Base-by-base conservation (phyloP, 1,140 invertebrate species). In the Diabrotica undecimpunctata region DNA sequence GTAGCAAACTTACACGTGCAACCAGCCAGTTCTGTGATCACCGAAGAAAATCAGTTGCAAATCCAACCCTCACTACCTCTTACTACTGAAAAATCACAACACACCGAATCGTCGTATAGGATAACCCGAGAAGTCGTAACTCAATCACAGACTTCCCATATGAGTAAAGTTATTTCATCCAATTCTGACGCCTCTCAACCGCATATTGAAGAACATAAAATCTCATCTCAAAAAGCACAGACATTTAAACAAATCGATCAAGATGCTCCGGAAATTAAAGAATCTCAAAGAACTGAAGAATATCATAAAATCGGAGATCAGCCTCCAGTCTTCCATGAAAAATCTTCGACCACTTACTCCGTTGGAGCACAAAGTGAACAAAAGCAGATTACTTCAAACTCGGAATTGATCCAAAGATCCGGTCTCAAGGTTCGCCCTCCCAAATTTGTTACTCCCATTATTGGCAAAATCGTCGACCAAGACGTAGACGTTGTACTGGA, bases 381-480 rank as follows among this genome's bases (percentile, higher is more conserved):
- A 39, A 65, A 37, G 8, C 67, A 73, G 60, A 66, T 65, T 6
- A 66, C 71, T 11, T 58, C 66, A 58, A 64, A 70, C 52, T 58
- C 69, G 35, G 64, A 72, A 64, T 50, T 70, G 8, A 54, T 74
- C 7, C 62, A 67, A 11, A 70, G 72, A 61, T 88, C 86, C 60
- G 79, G 83, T 14, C 70, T 75, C 65, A 87, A 85, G 74, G 79
- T 83, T 50, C 81, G 83, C 8, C 82, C 87, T 1, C 89, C 89
- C 0, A 82, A 87, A 64, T 92, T 91, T 71, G 81, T 89, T 2
- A 84, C 85, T 2, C 87, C 89, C 0, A 77, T 91, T 6, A 84
- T 86, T 9, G 89, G 89, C 14, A 87, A 86, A 80, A 91, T 91
- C 68, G 87, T 91, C 0, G 89, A 90, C 76, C 89, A 93, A 79